Evolutionary conservation across 2,888 invertebrate species (phyloP).

Genomic region (Eilema sororculum): DNA sequence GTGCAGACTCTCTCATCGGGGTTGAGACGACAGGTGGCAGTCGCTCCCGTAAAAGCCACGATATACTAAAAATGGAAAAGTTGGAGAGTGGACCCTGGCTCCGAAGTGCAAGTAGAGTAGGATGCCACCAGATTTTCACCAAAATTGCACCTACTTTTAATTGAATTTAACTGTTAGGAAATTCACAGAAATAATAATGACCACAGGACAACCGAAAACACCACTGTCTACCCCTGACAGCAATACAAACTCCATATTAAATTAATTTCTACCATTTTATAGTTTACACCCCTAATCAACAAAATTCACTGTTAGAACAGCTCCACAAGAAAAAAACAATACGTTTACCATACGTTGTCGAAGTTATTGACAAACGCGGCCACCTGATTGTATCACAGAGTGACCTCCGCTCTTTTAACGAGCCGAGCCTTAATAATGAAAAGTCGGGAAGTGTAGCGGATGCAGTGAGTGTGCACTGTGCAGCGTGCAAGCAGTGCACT

Average conservation of each 20-base stretch:
- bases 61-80: not conserved
- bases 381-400: constrained; percentile 57
- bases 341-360: constrained; percentile 22
- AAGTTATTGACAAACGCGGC: constrained; percentile 23
- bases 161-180: not conserved
- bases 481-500: constrained; percentile 66
- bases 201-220: not conserved
- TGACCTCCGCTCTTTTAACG: constrained; percentile 68
- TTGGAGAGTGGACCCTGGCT: not conserved
- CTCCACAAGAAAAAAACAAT: constrained; percentile 12
- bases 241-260: not conserved
- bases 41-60: not conserved
- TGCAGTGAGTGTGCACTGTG: constrained; percentile 56
- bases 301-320: constrained; percentile 3
- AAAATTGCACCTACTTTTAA: too few species aligned
- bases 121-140: too few species aligned
- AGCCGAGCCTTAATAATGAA: constrained; percentile 71
- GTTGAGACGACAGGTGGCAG: too few species aligned
- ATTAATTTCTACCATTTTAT: not conserved
- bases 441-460: constrained; percentile 72
- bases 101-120: too few species aligned
- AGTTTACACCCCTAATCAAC: not conserved
- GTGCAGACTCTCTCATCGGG: too few species aligned
- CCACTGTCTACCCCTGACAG: not conserved
- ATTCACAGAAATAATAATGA: not conserved